phyloP scores from a whole-genome alignment of 2,113 vertebrate species.

The Platysternon megacephalum region DNA sequence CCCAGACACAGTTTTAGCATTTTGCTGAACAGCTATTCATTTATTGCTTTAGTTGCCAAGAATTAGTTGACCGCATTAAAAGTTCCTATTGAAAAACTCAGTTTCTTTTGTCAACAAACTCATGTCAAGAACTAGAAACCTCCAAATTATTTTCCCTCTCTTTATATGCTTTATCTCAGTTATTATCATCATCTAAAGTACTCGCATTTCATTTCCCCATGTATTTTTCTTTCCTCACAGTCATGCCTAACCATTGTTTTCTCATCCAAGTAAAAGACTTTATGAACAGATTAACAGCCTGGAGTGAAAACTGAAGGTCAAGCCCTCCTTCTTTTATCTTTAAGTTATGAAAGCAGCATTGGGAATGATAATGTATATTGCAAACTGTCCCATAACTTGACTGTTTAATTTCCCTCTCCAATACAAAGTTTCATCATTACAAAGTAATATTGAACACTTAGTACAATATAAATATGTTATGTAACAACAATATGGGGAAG shows the following conservation, averaged over 20 bases:
- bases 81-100: slow-evolving; percentile 9
- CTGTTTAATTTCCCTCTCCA: not conserved
- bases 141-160: slow-evolving; percentile 42
- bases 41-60: not conserved
- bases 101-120: slow-evolving; percentile 43
- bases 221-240: slow-evolving; percentile 30
- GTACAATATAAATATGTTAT: not conserved
- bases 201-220: slow-evolving; percentile 11
- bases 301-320: slow-evolving; percentile 53
- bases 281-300: slow-evolving; percentile 36
- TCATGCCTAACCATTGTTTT: slow-evolving; percentile 11
- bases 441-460: not conserved
- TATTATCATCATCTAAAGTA: slow-evolving; percentile 29
- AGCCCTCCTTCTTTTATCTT: not conserved
- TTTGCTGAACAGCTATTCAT: not conserved
- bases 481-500: not conserved
- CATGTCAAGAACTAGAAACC: slow-evolving; percentile 47
- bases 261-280: slow-evolving; percentile 15
- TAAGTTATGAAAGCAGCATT: slow-evolving; percentile 3
- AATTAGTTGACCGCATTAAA: slow-evolving; percentile 37
- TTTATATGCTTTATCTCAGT: slow-evolving; percentile 10
- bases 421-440: not conserved
- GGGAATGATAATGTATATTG: slow-evolving; percentile 5
- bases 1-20: not conserved
- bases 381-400: slow-evolving; percentile 43